Evolutionary conservation across 2,888 invertebrate species (phyloP), one percentile per base, ranked within the genome.

Genomic region (Oxycera nigricornis): DNA sequence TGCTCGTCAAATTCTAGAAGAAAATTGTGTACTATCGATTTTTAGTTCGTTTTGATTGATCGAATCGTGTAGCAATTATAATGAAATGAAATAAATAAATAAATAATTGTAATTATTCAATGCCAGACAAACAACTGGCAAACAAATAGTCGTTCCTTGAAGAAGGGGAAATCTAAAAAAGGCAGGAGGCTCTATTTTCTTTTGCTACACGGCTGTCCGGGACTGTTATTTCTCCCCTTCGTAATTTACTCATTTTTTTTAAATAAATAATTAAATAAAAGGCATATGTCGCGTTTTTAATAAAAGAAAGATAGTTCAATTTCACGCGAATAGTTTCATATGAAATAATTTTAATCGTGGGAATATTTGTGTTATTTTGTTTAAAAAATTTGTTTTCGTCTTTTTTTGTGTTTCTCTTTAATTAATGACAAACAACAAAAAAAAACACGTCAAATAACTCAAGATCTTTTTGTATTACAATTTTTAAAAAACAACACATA

Each of bases 31-130:
- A n/a, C n/a, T n/a, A n/a, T n/a, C n/a, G n/a, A n/a, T n/a, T 65
- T 41, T 65, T 65, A 65, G 39, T 65, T 65, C 65, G 39, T 65
- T 65, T 65, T 39, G 65, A 41, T 65, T 14, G 22, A 39, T 65
- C 39, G 65, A 39, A 65, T 39, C 22, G 24, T 41, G 22, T 41
- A 30, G 26, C 6, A 6, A 22, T 24, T 6, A 55, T 22, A 22
- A 55, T 24, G 17, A 50, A n/a, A 50, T 17, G n/a, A 50, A 50
- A n/a, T 17, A 9, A 14, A 50, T n/a, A 50, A 14, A 11, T 11
- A 50, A 50, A 50, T 17, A 35, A 7, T 35, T 35, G 35, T 35
- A 35, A 11, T 7, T 35, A 35, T 11, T n/a, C 39, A 39, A 39
- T 39, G 39, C 39, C 39, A 7, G 9, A 14, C 39, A 7, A 39